Conservation (phyloP, 2,888 invertebrate genomes). For the Eristalis pertinax region DNA sequence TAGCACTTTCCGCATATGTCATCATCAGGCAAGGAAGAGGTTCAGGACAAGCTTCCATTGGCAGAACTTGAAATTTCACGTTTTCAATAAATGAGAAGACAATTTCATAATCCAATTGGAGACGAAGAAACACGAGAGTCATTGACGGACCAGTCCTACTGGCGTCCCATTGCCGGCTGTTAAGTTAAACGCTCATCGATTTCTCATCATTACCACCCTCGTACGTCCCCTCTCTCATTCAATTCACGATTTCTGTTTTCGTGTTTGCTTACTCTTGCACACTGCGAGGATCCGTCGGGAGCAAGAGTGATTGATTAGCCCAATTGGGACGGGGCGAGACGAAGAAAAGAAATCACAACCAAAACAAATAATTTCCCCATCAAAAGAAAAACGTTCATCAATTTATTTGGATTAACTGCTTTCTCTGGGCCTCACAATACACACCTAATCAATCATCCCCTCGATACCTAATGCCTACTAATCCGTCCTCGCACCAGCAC, state of each 20-base stretch:
- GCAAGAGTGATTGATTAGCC: slow-evolving; percentile 42
- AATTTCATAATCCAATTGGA: no score
- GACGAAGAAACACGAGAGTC: no score
- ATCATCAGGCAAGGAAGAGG: no score
- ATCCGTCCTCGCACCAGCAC: slow-evolving; percentile 34
- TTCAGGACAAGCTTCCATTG: no score
- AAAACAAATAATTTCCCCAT: slow-evolving; percentile 54
- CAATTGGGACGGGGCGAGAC: slow-evolving; percentile 1
- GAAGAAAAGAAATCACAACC: slow-evolving; percentile 28
- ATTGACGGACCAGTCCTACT: no score
- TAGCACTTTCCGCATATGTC: no score
- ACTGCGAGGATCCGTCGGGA: not conserved
- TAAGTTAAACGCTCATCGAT: slow-evolving; percentile 29
- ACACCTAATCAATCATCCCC: slow-evolving; percentile 38
- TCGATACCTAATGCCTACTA: slow-evolving; percentile 38
- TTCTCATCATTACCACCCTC: slow-evolving; percentile 38
- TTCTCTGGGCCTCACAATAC: slow-evolving; percentile 24
- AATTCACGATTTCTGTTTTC: not conserved
- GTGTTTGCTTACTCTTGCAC: not conserved
- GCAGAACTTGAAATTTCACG: no score
- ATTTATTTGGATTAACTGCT: slow-evolving; percentile 53
- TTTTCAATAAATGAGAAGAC: no score
- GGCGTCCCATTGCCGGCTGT: not conserved
- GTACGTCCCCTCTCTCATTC: not conserved
- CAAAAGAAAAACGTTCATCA: slow-evolving; percentile 51